Evolutionary conservation across 2,797 vertebrate species (phyloP).

Genomic region (Epinephelus awoara): DNA sequence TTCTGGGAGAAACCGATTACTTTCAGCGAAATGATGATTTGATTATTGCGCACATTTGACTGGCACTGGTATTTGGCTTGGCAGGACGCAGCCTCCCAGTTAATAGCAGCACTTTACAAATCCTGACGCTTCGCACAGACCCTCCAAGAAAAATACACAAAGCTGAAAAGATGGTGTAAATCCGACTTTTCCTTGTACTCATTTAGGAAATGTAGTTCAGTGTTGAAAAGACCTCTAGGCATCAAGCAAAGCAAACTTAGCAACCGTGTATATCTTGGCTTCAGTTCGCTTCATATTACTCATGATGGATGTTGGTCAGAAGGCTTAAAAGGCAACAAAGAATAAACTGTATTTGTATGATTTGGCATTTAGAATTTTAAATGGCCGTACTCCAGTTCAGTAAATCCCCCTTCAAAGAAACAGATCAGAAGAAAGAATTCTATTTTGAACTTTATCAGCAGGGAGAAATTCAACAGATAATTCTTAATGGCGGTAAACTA

Average conservation of each 20-base stretch:
- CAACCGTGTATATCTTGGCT: constrained; percentile 55
- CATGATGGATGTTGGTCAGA: constrained; percentile 27
- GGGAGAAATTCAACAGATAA: constrained; percentile 22
- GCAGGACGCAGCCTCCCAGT: constrained; percentile 52
- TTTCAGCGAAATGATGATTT: constrained; percentile 67
- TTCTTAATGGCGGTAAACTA: constrained; percentile 28
- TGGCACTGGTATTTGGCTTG: constrained; percentile 74
- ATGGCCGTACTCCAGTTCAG: constrained; percentile 22
- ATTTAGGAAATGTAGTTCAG: constrained; percentile 32
- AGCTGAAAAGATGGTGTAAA: constrained; percentile 51
- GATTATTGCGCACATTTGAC: constrained; percentile 64
- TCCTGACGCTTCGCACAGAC: constrained; percentile 47
- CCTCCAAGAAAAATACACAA: constrained; percentile 73
- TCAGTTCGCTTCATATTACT: constrained; percentile 8
- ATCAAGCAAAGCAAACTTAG: constrained; percentile 37
- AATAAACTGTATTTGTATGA: constrained; percentile 51
- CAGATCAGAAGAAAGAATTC: constrained; percentile 19
- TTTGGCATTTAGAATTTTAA: constrained; percentile 56
- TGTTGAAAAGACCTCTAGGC: constrained; percentile 31
- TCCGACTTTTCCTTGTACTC: constrained; percentile 39
- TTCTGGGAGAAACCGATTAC: constrained; percentile 42
- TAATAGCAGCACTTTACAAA: constrained; percentile 67
- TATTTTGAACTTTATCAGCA: constrained; percentile 15
- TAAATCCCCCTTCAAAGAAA: constrained; percentile 36
- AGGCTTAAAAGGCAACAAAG: constrained; percentile 40